Percentiles rank a stretch among this genome's conserved stretches.
These are phyloP conservation scores for Notospermus geniculatus DNA, from an alignment of 1,140 invertebrate species.

Conservation along the genomic window DNA sequence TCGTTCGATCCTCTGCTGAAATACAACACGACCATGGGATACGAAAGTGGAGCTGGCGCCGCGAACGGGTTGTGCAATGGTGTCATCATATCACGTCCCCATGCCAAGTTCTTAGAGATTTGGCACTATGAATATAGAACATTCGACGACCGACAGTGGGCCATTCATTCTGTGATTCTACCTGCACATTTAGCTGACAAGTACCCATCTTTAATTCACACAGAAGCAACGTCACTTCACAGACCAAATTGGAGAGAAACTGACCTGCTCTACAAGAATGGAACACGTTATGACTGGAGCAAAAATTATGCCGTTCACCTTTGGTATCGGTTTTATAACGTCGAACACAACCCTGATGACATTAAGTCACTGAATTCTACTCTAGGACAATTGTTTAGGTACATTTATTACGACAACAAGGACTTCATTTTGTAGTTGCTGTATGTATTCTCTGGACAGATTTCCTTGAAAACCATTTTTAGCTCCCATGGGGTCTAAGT, in stretches of 20 bases:
- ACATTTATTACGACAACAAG: conserved; percentile 15
- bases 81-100: conserved; percentile 14
- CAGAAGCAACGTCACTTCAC: conserved; percentile 23
- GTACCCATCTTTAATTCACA: conserved; percentile 19
- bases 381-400: conserved; percentile 13
- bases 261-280: conserved; percentile 17
- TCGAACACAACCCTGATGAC: not conserved
- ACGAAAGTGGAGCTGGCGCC: conserved; percentile 11
- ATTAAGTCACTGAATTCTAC: conserved; percentile 13
- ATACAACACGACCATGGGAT: conserved; percentile 24
- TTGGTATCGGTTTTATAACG: conserved; percentile 6
- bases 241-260: conserved; percentile 22
- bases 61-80: conserved; percentile 15
- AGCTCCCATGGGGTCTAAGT: no score
- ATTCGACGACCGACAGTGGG: conserved; percentile 12
- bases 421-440: not conserved
- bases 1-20: conserved; percentile 15
- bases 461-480: no score
- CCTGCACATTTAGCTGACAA: conserved; percentile 14
- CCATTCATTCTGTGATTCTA: conserved; percentile 4
- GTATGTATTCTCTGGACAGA: no score
- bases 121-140: conserved; percentile 16
- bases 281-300: conserved; percentile 15
- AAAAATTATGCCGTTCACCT: conserved; percentile 17
- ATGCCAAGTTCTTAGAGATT: conserved; percentile 15